Base-by-base conservation (phyloP, 2,113 vertebrate genomes). In the Hoplias malabaricus region DNA sequence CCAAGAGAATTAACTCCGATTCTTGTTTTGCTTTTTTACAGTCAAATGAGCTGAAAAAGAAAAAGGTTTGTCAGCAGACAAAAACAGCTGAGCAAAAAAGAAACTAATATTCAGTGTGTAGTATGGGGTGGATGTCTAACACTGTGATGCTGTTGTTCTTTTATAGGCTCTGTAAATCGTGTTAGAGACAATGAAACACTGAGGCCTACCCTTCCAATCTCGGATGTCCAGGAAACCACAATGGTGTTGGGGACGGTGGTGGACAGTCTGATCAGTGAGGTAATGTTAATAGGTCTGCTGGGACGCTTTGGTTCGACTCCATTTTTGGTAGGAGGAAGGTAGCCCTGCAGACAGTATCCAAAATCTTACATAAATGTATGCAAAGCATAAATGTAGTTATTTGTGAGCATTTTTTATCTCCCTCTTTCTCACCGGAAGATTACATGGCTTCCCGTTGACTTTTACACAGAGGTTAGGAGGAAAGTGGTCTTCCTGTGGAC, bases 271-370 rank as follows among this genome's bases (percentile, higher is more conserved):
- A 99, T 94, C 83, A 98, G 93, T 89, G 98, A 99, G 92, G 98
- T 99, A 94, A 99, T 98, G 89, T 99, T 99, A 91, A 99, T 98
- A 88, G 98, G 96, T 91, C 97, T 91, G 91, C 98, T 99, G 80
- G 96, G 97, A 89, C 98, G 95, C 93, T 99, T 99, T 91, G 97
- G 97, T 94, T 99, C 98, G 2, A 99, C 98, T 66, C 98, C 98
- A 43, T 99, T 99, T 96, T 99, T 99, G 94, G 97, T 99, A 90
- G 98, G 98, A 89, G 98, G 98, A 92, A 99, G 97, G 85, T 98
- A 99, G 86, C 98, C 97, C 98, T 99, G 36, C 53, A 46, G 27
- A 42, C 29, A 75, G 27, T n/a, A n/a, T n/a, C n/a, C n/a, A n/a
- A n/a, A n/a, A n/a, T n/a, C n/a, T n/a, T n/a, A n/a, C n/a, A n/a